A percentile compares a stretch with the other conserved stretches of the same genome.
Conservation (phyloP, 2,113 vertebrate genomes). For the Malaclemys terrapin region DNA sequence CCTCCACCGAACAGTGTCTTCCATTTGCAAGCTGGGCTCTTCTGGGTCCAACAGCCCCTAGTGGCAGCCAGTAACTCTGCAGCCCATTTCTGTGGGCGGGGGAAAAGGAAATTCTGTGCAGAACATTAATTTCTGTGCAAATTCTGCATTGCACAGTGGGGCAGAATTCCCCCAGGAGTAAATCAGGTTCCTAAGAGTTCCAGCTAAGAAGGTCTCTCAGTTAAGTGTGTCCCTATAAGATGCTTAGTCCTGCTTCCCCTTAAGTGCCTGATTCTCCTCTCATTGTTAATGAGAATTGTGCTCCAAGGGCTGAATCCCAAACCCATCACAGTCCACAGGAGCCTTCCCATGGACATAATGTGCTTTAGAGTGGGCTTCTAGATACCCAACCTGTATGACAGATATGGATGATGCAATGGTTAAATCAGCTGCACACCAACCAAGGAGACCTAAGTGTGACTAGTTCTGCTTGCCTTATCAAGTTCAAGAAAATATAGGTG, state of each 20-base stretch:
- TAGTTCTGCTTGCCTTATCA: constrained; percentile 61
- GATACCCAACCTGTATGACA: not conserved
- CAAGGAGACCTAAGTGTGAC: constrained; percentile 49
- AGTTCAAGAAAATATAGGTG: constrained; percentile 50
- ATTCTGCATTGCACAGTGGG: no score
- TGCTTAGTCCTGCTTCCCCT: not conserved
- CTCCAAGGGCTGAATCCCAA: not conserved
- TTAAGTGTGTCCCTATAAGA: not conserved
- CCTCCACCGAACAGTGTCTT: no score
- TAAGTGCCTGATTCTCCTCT: not conserved
- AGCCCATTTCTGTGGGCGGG: no score
- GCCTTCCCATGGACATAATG: not conserved
- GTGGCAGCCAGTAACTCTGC: no score
- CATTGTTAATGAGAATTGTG: not conserved
- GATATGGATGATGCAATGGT: constrained; percentile 25
- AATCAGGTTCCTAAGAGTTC: not conserved
- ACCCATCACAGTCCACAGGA: not conserved
- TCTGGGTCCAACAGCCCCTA: no score
- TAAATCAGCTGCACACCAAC: constrained; percentile 25
- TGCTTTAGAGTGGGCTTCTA: not conserved
- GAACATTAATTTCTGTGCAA: no score
- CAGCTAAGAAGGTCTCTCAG: not conserved
- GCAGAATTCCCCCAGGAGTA: not conserved
- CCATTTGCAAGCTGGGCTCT: no score
- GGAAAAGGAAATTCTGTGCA: no score